These are phyloP conservation scores for Cygnus atratus DNA, from an alignment of 2,113 vertebrate species.

Conservation along the genomic window DNA sequence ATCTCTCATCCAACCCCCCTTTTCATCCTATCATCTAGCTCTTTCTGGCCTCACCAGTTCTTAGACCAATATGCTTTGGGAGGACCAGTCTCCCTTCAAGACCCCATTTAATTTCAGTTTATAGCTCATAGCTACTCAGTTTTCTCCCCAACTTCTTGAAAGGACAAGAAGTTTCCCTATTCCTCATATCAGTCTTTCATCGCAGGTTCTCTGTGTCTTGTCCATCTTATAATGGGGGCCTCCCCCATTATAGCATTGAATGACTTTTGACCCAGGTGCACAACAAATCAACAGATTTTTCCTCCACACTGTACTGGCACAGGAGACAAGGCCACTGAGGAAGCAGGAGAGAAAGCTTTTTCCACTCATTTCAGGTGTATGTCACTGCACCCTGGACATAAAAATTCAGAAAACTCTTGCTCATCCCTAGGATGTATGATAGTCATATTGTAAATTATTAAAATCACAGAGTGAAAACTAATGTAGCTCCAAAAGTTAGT, in stretches of 20 bases:
- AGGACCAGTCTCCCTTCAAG: not conserved
- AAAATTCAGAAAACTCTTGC: not conserved
- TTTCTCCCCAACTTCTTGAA: not conserved
- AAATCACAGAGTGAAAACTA: not conserved
- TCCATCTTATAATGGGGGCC: too few species aligned
- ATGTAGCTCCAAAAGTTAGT: not conserved
- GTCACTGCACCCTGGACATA: not conserved
- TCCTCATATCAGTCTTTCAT: not conserved
- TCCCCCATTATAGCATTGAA: not conserved
- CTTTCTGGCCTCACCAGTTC: not conserved
- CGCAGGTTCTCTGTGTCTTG: not conserved
- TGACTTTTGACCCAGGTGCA: not conserved
- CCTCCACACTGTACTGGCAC: not conserved
- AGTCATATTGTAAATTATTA: not conserved
- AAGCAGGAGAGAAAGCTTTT: not conserved
- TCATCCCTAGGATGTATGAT: not conserved
- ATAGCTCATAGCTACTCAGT: not conserved
- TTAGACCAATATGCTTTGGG: not conserved
- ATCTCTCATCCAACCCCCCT: fast-evolving
- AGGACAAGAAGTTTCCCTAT: not conserved
- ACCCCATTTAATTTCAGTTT: not conserved
- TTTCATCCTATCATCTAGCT: not conserved
- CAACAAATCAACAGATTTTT: not conserved
- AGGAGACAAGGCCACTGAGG: not conserved
- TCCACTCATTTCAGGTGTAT: not conserved